Evolutionary conservation across 2,888 invertebrate genomes (phyloP).

Genomic region (Drosophila borborema): DNA sequence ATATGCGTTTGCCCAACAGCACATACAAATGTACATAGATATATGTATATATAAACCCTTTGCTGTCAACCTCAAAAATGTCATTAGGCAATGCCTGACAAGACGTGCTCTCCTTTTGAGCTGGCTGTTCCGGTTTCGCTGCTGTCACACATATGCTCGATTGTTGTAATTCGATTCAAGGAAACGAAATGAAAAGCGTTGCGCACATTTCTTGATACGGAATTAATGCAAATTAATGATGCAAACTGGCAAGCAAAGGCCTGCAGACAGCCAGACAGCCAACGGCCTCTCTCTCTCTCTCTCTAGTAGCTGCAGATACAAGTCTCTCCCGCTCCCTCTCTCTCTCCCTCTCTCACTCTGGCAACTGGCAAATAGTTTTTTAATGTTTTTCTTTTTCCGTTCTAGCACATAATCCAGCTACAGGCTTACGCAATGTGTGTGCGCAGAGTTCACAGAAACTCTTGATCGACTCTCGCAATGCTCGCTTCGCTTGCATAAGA

Average conservation of each 20-base stretch:
- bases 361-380: slow-evolving; percentile 71
- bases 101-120: slow-evolving; percentile 68
- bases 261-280: slow-evolving; percentile 33
- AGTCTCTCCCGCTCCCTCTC: neutral
- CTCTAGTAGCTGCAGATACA: neutral
- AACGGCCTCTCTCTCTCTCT: too few species aligned
- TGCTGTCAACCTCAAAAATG: slow-evolving; percentile 83
- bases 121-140: slow-evolving; percentile 26
- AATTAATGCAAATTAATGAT: slow-evolving; percentile 86
- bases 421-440: too few species aligned
- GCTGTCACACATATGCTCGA: slow-evolving; percentile 72
- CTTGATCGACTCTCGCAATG: too few species aligned
- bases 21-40: too few species aligned
- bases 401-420: slow-evolving; percentile 37
- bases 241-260: slow-evolving; percentile 42
- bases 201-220: slow-evolving; percentile 83
- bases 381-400: slow-evolving; percentile 48
- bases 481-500: too few species aligned
- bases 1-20: slow-evolving; percentile 66
- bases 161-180: slow-evolving; percentile 76
- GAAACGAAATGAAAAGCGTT: slow-evolving; percentile 59
- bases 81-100: slow-evolving; percentile 76
- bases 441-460: too few species aligned
- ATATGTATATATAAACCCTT: slow-evolving; percentile 41
- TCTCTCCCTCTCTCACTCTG: neutral